Conservation (phyloP, 2,113 vertebrate species). For the Lepus europaeus region DNA sequence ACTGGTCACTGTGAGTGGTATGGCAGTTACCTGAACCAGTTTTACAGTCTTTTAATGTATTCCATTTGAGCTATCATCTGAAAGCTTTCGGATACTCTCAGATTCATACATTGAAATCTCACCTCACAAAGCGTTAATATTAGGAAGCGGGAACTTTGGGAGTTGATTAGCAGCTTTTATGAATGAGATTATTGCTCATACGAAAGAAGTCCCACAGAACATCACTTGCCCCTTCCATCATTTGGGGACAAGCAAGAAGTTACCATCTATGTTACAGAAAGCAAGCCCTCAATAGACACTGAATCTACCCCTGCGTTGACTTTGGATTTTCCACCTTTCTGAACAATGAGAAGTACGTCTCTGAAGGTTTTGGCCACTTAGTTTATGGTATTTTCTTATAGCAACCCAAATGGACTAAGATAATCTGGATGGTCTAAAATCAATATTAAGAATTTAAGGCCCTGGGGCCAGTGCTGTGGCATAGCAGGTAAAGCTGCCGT, state of each 20-base stretch:
- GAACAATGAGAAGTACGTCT: not conserved
- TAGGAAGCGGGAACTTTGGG: not conserved
- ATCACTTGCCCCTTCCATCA: not conserved
- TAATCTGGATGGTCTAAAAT: not conserved
- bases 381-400: not conserved
- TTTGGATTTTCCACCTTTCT: not conserved
- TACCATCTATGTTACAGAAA: not conserved
- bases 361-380: not conserved
- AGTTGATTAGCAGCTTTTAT: not conserved
- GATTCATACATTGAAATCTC: not conserved
- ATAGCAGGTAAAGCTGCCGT: no score
- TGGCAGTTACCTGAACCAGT: not conserved
- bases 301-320: not conserved
- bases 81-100: not conserved
- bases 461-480: no score
- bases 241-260: not conserved
- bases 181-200: not conserved
- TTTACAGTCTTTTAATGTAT: not conserved
- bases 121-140: not conserved
- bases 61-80: not conserved
- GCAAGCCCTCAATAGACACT: not conserved
- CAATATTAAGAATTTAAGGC: not conserved
- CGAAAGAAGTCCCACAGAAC: not conserved
- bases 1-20: not conserved
- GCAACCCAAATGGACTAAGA: not conserved